Evolutionary conservation across 2,113 vertebrate genomes (phyloP).

Genomic region (Spheniscus mendiculus): DNA sequence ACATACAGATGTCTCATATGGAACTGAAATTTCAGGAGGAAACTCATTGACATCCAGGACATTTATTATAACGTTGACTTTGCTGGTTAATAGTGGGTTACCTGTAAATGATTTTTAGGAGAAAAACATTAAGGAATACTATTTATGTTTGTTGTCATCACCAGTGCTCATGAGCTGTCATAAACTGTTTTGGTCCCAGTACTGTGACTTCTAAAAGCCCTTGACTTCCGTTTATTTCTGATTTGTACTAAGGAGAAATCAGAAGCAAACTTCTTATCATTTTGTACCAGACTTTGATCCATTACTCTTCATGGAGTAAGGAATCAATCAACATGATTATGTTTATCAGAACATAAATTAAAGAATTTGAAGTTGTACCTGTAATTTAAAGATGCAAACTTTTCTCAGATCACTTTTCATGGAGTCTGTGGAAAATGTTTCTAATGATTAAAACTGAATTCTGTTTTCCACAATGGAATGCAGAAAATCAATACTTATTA

Average conservation of each 20-base stretch:
- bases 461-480: neutral
- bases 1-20: conserved; percentile 93
- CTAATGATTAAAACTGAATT: neutral
- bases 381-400: neutral
- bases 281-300: neutral
- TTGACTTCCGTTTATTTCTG: neutral
- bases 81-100: conserved; percentile 90
- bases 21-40: conserved; percentile 90
- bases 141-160: neutral
- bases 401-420: neutral
- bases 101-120: conserved; percentile 76
- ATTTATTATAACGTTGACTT: conserved; percentile 90
- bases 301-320: neutral
- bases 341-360: neutral
- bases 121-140: neutral
- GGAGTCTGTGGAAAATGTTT: neutral
- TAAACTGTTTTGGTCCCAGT: neutral
- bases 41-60: conserved; percentile 97
- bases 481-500: neutral
- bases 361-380: neutral
- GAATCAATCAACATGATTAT: neutral
- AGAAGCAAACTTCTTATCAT: neutral
- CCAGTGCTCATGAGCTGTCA: neutral
- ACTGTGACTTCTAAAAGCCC: neutral
- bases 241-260: neutral